Base-by-base conservation (phyloP, 2,113 vertebrate species). In the Hypanus sabinus region DNA sequence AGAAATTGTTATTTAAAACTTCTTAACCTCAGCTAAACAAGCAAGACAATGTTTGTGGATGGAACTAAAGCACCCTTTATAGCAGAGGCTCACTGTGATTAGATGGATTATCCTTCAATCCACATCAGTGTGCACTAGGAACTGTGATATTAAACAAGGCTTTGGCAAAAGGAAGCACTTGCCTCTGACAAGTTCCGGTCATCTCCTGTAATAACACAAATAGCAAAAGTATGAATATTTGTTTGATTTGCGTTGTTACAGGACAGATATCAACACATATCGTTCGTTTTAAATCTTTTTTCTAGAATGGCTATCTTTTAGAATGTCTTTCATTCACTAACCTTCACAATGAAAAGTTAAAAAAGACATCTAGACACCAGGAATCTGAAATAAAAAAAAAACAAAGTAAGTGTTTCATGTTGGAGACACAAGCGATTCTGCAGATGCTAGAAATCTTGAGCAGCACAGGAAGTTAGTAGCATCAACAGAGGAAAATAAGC, bases 141-240 rank as follows among this genome's bases (percentile, higher is more conserved):
- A 27, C 27, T 33, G n/a, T 14, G 16, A 22, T 7, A n/a, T 65
- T 33, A 33, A 16, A 16, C 87, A 68, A 36, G 16, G 87, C 6
- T 36, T 20, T 18, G 1, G 18, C 30, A n/a, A 99, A 98, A 2
- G 98, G 98, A 46, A 98, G 97, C 95, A 99, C 98, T 94, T 96
- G 97, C 98, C 95, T 98, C 98, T 30, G 96, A 96, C 94, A 99
- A 99, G 96, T 99, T 99, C 81, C 99, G 97, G 94, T 99, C 98
- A 91, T 99, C 98, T 96, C 99, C 99, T 99, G 96, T 94, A 96
- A 96, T 94, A 95, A 24, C 22, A 85, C 11, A 57, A 27, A 20
- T 36, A 46, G 27, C 18, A 75, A 75, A 73, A 46, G 46, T 46
- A 46, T 46, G 46, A 46, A 46, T 46, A 46, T 46, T 46, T 46